Evolutionary conservation across 2,797 vertebrate species (phyloP), one percentile per base, ranked within the genome.

Genomic region (Percopsis omiscomaycus): DNA sequence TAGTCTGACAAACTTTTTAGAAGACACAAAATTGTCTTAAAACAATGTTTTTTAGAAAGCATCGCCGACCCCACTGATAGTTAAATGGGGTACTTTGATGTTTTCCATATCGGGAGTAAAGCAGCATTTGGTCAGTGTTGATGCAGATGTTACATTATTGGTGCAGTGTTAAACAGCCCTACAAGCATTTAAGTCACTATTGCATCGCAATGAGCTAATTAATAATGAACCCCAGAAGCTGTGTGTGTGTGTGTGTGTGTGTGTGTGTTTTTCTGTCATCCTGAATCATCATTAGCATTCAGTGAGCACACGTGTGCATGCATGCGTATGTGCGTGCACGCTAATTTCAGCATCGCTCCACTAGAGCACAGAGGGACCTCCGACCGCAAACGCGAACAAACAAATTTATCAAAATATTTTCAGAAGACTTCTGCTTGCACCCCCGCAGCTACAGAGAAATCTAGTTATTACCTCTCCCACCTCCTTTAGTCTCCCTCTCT

Each of bases 161-260:
- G 61, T 3, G 3, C 69, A 13, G 49, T 61, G 67, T 73, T 84
- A 76, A 84, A 72, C 72, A 59, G 73, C 66, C 68, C 66, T 73
- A 15, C 61, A 75, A 74, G 53, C 73, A 47, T 71, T 64, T 72
- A 75, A 47, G 63, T 81, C 77, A 77, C 81, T 73, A 69, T 51
- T 63, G 58, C 56, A 45, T 56, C 27, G 52, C 73, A 74, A 50
- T 73, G 55, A 75, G 68, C 68, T 78, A 71, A 84, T 85, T 86
- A 77, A 65, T 61, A 62, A 64, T 22, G 61, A 71, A 73, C 53
- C 58, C 64, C 61, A 71, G 49, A 59, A 53, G 68, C 74, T 16
- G 32, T 56, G 55, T 14, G 52, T 54, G 11, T 54, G 52, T 11
- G 14, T 54, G 27, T 54, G 10, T 29, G n/a, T 42, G 9, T 22